phyloP scores from a whole-genome alignment of 2,888 invertebrate genomes.

The Drosophila rellima region DNA sequence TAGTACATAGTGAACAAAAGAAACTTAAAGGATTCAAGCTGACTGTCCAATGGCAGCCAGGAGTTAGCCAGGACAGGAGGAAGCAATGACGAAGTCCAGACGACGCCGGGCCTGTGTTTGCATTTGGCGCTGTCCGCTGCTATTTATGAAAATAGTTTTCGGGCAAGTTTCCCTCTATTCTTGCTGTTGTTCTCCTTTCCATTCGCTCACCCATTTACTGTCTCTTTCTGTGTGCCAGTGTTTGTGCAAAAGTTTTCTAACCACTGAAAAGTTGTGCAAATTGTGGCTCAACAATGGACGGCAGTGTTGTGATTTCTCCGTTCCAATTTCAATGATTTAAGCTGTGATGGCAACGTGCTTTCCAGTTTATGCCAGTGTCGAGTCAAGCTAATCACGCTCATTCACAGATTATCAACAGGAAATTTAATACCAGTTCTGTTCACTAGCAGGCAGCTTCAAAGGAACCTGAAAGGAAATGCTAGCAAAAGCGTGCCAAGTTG shows the following conservation, averaged over 20 bases:
- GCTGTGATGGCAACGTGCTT: conserved; percentile 27
- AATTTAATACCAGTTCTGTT: conserved; percentile 29
- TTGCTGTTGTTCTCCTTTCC: background rate
- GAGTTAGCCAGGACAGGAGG: conserved; percentile 36
- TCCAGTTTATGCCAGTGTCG: conserved; percentile 1
- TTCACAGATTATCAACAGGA: conserved; percentile 28
- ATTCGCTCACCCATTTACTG: background rate
- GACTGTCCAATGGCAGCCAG: conserved; percentile 54
- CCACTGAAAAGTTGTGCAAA: conserved; percentile 79
- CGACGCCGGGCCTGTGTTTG: conserved; percentile 60
- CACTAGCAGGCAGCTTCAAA: conserved; percentile 20
- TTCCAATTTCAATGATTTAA: conserved; percentile 67
- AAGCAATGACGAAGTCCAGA: conserved; percentile 58
- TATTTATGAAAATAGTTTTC: conserved; percentile 79
- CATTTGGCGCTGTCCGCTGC: conserved; percentile 63
- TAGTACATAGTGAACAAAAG: conserved; percentile 76
- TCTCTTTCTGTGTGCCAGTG: conserved; percentile 23
- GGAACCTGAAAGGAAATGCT: conserved; percentile 8
- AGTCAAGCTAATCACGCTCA: conserved; percentile 57
- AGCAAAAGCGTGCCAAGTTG: conserved; percentile 7
- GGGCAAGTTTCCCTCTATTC: conserved; percentile 44
- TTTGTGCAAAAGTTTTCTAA: conserved; percentile 66
- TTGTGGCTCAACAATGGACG: conserved; percentile 70
- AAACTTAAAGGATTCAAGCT: conserved; percentile 78
- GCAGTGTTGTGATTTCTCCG: conserved; percentile 70